A percentile compares a stretch with the other conserved stretches of the same genome.
phyloP scores from a whole-genome alignment of 2,113 vertebrate species.

The Chaetops frenatus region DNA sequence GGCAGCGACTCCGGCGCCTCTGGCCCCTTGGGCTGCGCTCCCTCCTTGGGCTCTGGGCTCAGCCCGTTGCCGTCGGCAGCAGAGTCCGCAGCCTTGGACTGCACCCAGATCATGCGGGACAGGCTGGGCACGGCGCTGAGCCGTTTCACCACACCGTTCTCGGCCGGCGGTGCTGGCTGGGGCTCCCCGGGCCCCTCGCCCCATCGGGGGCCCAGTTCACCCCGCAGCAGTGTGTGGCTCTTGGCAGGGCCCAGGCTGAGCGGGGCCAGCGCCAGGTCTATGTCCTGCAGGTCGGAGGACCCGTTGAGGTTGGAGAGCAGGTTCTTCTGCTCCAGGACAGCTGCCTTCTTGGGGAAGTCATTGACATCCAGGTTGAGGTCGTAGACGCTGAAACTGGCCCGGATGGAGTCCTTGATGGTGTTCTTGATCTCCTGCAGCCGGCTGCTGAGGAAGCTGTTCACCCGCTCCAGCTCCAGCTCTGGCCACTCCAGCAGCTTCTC shows the following conservation, averaged over 20 bases:
- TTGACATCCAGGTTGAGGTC: slow-evolving; percentile 94
- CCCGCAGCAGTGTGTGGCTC: slow-evolving; percentile 71
- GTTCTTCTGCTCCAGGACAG: slow-evolving; percentile 86
- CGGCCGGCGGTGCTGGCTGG: not conserved
- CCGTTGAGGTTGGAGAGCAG: slow-evolving; percentile 88
- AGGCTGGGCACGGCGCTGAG: slow-evolving; percentile 85
- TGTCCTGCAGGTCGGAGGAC: slow-evolving; percentile 88
- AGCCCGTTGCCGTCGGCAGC: slow-evolving; percentile 27
- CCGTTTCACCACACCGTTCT: slow-evolving; percentile 82
- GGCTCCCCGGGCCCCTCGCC: slow-evolving; percentile 59
- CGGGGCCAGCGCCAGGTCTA: slow-evolving; percentile 91
- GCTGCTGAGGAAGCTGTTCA: slow-evolving; percentile 96
- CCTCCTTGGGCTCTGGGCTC: slow-evolving; percentile 49
- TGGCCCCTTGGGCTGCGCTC: slow-evolving; percentile 55
- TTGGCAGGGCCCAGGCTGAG: slow-evolving; percentile 87
- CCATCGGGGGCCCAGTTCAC: slow-evolving; percentile 69
- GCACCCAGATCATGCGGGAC: slow-evolving; percentile 90
- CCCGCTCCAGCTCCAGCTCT: slow-evolving; percentile 88
- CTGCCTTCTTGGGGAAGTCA: slow-evolving; percentile 91
- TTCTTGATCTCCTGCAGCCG: slow-evolving; percentile 97
- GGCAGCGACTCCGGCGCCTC: slow-evolving; percentile 5
- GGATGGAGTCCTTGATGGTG: slow-evolving; percentile 96
- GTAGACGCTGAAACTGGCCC: slow-evolving; percentile 91
- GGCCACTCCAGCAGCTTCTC: slow-evolving; percentile 91
- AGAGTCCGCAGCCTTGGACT: slow-evolving; percentile 78